Conservation (phyloP, 2,888 invertebrate species). For the Proisotoma minuta region DNA sequence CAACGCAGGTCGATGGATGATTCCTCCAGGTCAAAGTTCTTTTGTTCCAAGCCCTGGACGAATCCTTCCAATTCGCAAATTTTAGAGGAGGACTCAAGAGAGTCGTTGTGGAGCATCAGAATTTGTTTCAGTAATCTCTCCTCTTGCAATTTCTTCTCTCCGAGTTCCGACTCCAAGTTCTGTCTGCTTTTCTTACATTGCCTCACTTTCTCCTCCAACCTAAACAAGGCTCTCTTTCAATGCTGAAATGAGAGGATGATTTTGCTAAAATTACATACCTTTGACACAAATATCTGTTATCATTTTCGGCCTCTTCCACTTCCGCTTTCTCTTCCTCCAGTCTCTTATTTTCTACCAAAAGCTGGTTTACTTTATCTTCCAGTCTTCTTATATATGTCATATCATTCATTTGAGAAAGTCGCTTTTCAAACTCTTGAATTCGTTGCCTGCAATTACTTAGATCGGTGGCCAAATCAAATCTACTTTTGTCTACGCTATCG, state of each 20-base stretch:
- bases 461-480: constrained; percentile 38
- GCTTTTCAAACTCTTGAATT: constrained; percentile 44
- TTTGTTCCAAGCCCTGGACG: constrained; percentile 58
- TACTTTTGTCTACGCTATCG: constrained; percentile 21
- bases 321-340: constrained; percentile 70
- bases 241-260: background rate
- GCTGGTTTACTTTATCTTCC: constrained; percentile 56
- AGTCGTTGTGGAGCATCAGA: constrained; percentile 43
- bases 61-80: constrained; percentile 55
- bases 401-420: constrained; percentile 41
- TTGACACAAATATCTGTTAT: constrained; percentile 51
- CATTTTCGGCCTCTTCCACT: constrained; percentile 70
- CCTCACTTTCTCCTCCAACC: constrained; percentile 49
- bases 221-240: constrained; percentile 19
- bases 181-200: constrained; percentile 49
- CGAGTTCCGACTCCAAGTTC: constrained; percentile 49
- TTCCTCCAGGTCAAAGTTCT: constrained; percentile 55
- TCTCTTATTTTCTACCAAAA: constrained; percentile 61
- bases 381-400: constrained; percentile 52
- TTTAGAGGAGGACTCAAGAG: constrained; percentile 51
- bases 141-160: constrained; percentile 40
- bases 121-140: constrained; percentile 43
- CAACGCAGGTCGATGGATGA: constrained; percentile 56
- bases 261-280: constrained; percentile 28
- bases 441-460: constrained; percentile 42